These are phyloP conservation scores for Hypomesus transpacificus DNA, from an alignment of 2,113 vertebrate species.

Conservation along the genomic window DNA sequence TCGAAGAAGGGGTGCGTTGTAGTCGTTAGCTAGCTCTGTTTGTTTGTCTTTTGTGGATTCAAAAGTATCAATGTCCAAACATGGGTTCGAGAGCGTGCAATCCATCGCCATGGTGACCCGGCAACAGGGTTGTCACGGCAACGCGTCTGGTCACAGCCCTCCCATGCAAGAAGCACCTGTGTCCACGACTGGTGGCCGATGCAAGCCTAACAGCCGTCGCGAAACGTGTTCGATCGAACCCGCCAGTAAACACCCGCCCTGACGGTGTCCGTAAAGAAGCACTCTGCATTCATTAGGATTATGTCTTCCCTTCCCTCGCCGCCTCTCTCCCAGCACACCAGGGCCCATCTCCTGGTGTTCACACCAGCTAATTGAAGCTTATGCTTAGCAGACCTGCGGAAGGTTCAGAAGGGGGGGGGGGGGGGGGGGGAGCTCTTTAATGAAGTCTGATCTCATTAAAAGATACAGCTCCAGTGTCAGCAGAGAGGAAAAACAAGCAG, in stretches of 20 bases:
- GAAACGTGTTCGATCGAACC: constrained; percentile 11
- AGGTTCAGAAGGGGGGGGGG: constrained; percentile 35
- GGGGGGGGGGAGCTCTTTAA: constrained; percentile 62
- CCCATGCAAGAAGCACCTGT: constrained; percentile 17
- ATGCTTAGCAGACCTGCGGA: constrained; percentile 61
- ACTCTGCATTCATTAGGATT: constrained; percentile 51
- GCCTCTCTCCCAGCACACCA: constrained; percentile 10
- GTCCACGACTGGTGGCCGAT: not conserved
- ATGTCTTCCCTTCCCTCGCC: constrained; percentile 41
- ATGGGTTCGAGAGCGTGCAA: constrained; percentile 3
- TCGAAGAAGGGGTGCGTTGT: not conserved
- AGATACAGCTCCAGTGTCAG: constrained; percentile 67
- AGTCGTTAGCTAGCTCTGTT: not conserved
- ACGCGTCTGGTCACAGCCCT: constrained; percentile 42
- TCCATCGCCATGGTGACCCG: constrained; percentile 60
- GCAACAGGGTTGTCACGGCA: constrained; percentile 54
- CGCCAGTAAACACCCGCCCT: constrained; percentile 6
- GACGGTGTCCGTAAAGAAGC: constrained; percentile 27
- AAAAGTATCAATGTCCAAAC: not conserved
- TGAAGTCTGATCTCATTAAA: constrained; percentile 85
- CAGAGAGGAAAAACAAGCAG: constrained; percentile 35
- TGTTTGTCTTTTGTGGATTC: not conserved
- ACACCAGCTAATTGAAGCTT: constrained; percentile 60
- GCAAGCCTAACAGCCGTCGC: not conserved
- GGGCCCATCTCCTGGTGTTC: constrained; percentile 28